phyloP scores from a whole-genome alignment of 2,113 vertebrate species.

The Collichthys lucidus region DNA sequence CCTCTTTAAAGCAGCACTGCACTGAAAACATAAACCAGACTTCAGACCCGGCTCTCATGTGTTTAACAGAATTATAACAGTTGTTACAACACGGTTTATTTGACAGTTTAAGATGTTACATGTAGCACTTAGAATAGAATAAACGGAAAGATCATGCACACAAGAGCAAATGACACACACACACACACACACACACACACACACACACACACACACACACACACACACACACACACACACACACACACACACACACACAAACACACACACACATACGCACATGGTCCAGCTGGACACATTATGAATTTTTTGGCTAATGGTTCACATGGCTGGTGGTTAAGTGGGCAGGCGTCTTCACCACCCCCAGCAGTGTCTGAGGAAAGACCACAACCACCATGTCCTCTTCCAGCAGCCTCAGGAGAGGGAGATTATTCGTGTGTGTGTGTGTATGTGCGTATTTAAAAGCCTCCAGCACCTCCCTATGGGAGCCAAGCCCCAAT shows the following conservation, averaged over 20 bases:
- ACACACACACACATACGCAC: slow-evolving; percentile 12
- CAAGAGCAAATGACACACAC: not conserved
- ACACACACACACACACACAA: slow-evolving; percentile 10
- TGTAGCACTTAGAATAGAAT: not conserved
- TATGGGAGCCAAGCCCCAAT: slow-evolving; percentile 55
- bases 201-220: slow-evolving; percentile 2
- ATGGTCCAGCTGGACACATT: slow-evolving; percentile 32
- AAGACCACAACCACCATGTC: slow-evolving; percentile 52
- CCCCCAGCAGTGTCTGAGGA: slow-evolving; percentile 71
- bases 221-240: not conserved
- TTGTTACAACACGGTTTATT: slow-evolving; percentile 7
- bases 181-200: slow-evolving; percentile 23
- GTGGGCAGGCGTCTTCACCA: slow-evolving; percentile 50
- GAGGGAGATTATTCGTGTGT: slow-evolving; percentile 19
- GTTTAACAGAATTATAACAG: slow-evolving; percentile 10
- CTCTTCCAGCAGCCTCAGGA: slow-evolving; percentile 40
- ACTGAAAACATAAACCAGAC: not conserved
- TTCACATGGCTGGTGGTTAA: slow-evolving; percentile 55
- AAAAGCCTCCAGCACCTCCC: slow-evolving; percentile 35
- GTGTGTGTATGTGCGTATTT: not conserved
- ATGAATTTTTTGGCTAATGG: slow-evolving; percentile 45
- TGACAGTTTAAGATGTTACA: not conserved
- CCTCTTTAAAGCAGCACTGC: not conserved
- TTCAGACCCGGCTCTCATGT: not conserved
- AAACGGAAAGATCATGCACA: not conserved